Evolutionary conservation across 2,113 vertebrate species (phyloP).

Genomic region (Alethe castanea): DNA sequence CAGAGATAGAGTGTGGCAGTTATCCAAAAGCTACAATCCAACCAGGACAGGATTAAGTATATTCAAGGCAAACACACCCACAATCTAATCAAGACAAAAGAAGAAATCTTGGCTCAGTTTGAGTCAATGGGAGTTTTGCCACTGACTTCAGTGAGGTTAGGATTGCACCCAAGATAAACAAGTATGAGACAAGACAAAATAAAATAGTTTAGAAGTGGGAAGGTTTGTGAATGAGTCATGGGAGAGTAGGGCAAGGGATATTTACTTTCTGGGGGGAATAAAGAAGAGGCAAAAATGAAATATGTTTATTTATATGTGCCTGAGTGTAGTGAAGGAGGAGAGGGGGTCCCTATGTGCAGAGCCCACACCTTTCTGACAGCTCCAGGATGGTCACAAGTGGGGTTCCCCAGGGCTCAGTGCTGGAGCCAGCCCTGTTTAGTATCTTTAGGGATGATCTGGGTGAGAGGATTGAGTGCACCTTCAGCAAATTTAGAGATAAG

Average conservation of each 20-base stretch:
- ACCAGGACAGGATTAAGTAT: conserved; percentile 23
- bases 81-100: conserved; percentile 60
- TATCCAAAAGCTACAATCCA: conserved; percentile 16
- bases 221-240: conserved; percentile 39
- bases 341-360: rapidly evolving
- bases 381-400: rapidly evolving
- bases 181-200: conserved; percentile 58
- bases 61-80: conserved; percentile 43
- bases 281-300: conserved; percentile 11
- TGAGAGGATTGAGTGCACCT: background rate
- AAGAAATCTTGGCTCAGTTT: conserved; percentile 24
- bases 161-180: conserved; percentile 50
- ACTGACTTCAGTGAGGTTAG: conserved; percentile 48
- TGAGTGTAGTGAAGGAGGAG: background rate
- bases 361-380: background rate
- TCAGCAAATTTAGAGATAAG: background rate
- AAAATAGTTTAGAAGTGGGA: conserved; percentile 28
- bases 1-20: background rate
- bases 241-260: conserved; percentile 7
- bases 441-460: background rate
- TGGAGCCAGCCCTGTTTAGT: background rate
- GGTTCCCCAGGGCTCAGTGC: background rate
- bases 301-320: background rate
- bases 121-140: conserved; percentile 32
- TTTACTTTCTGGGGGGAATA: background rate